Base-by-base conservation (phyloP, 2,113 vertebrate genomes). In the Neopipo cinnamomea region DNA sequence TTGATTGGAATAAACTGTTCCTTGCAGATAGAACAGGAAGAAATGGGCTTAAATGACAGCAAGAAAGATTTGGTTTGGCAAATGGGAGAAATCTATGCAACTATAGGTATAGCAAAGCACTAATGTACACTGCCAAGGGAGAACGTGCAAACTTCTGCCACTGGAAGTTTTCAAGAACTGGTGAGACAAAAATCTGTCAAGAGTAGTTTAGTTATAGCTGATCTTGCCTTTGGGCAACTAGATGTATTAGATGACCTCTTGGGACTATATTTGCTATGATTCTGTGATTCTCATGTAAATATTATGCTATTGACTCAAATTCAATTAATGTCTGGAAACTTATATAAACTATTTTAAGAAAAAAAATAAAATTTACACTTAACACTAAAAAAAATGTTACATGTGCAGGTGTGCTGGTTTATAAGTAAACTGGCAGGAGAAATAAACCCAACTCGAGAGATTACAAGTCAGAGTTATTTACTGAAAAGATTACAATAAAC, bases 111-210 rank as follows among this genome's bases (percentile, higher is more conserved):
- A 76, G 39, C 33, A 82, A 50, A 90, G 31, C 53, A 73, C n/a
- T 90, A 91, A 75, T 5, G 11, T 30, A 70, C 37, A 30, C 24
- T 84, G 72, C 46, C 75, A 73, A 83, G 46, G 58, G 58, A 94
- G 11, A 88, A 53, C 0, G 2, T 24, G 15, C 14, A 70, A 90
- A 88, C 53, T 88, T 93, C 67, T 95, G 46, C 55, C 66, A 91
- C 37, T 76, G 23, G 27, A 93, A 94, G 22, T 88, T 95, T 94
- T 82, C 62, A 90, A 88, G 63, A 95, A 52, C 74, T 79, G 46
- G 46, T 90, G 78, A 79, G 58, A 94, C 25, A 88, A 90, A 94
- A 88, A 82, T 72, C 39, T 94, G 78, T 90, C 90, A 94, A 49
- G 53, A 91, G 67, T 12, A 72, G 24, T 93, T 96, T 72, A 91